phyloP scores from a whole-genome alignment of 2,888 invertebrate species.

The Deilephila elpenor region DNA sequence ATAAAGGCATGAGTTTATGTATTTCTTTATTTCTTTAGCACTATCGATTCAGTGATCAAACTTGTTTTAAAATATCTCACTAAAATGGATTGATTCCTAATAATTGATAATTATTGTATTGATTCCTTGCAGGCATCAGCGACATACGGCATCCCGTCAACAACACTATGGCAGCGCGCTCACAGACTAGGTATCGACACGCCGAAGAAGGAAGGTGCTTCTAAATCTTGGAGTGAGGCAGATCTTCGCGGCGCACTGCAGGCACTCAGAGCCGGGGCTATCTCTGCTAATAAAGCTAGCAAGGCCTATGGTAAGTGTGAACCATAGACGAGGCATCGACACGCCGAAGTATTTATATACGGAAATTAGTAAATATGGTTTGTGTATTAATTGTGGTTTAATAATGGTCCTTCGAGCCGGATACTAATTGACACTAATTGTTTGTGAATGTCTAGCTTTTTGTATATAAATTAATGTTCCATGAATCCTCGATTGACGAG shows the following conservation, averaged over 20 bases:
- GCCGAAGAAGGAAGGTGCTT: constrained; percentile 94
- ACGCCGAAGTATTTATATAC: no score
- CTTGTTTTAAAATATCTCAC: no score
- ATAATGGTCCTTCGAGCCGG: background rate
- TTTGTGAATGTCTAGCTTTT: no score
- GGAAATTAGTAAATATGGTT: background rate
- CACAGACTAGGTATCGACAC: constrained; percentile 95
- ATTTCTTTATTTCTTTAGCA: no score
- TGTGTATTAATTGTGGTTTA: background rate
- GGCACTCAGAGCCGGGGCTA: constrained; percentile 92
- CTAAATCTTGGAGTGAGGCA: constrained; percentile 95
- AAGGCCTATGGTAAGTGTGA: constrained; percentile 89
- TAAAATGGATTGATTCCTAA: no score
- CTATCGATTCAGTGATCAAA: no score
- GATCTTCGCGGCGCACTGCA: constrained; percentile 92
- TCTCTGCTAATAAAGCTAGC: constrained; percentile 96
- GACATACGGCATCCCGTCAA: constrained; percentile 94
- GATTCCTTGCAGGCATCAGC: constrained; percentile 86
- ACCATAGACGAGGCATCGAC: no score
- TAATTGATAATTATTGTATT: no score
- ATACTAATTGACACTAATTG: background rate
- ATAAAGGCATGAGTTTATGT: no score
- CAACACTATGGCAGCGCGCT: constrained; percentile 95
- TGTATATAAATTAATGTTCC: no score
- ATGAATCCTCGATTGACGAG: no score